A percentile compares a stretch with the other conserved stretches of the same genome.
phyloP scores from a whole-genome alignment of 1,140 invertebrate genomes.

The Drosophila setifemur region DNA sequence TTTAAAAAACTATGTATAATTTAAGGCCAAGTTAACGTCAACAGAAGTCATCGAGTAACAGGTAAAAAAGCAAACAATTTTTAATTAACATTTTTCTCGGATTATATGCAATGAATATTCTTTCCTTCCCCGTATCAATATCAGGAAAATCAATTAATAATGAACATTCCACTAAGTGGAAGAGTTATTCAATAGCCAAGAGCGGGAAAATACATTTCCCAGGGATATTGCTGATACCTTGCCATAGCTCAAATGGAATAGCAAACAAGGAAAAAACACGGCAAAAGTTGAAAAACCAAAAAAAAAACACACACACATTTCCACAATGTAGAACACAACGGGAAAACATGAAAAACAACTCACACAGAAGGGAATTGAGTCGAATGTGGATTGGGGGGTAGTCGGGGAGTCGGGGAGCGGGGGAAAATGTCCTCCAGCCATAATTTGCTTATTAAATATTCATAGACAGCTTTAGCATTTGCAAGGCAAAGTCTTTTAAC shows the following conservation, averaged over 20 bases:
- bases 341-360: slow-evolving; percentile 69
- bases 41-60: too few relatives aligned
- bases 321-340: slow-evolving; percentile 10
- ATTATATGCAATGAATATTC: not conserved
- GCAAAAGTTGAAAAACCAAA: not conserved
- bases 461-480: slow-evolving; percentile 22
- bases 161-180: not conserved
- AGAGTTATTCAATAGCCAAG: not conserved
- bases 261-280: slow-evolving; percentile 45
- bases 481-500: not conserved
- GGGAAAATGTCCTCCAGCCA: slow-evolving; percentile 5
- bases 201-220: slow-evolving; percentile 11
- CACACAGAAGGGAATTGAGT: slow-evolving; percentile 11
- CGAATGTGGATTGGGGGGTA: too few relatives aligned
- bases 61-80: too few relatives aligned
- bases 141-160: not conserved
- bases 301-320: too few relatives aligned
- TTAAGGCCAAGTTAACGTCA: too few relatives aligned
- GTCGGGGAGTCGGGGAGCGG: not conserved
- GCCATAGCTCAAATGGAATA: slow-evolving; percentile 34
- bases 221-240: slow-evolving; percentile 21
- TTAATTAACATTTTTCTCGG: not conserved
- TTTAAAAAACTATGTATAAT: too few relatives aligned
- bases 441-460: slow-evolving; percentile 35
- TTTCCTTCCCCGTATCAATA: slow-evolving; percentile 2